A percentile compares a stretch with the other conserved stretches of the same genome.
These are phyloP conservation scores for Axis porcinus DNA, from an alignment of 2,113 vertebrate species.

Conservation along the genomic window DNA sequence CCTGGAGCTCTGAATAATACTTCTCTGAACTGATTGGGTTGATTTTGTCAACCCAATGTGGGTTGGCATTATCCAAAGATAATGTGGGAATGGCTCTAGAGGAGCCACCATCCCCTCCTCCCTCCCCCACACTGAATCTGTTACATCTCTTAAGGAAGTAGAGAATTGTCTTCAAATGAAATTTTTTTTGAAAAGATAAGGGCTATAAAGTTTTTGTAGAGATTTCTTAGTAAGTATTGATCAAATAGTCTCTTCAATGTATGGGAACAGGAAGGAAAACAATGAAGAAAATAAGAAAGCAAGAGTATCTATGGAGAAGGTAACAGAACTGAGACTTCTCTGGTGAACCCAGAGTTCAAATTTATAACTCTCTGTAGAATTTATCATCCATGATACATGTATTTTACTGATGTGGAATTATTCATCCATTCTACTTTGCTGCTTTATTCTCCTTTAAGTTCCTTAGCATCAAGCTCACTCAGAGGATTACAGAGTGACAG, in stretches of 20 bases:
- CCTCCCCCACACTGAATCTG: neutral
- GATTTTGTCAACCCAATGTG: neutral
- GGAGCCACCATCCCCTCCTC: neutral
- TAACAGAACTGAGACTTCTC: neutral
- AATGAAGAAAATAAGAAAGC: neutral
- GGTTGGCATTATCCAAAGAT: neutral
- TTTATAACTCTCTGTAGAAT: neutral
- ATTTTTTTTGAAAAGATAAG: neutral
- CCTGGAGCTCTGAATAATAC: neutral
- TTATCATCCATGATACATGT: neutral
- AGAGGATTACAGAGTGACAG: neutral
- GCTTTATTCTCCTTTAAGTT: neutral
- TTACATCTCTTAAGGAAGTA: neutral
- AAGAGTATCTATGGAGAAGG: neutral
- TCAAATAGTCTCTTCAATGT: neutral
- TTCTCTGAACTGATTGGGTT: neutral
- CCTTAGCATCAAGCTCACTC: neutral
- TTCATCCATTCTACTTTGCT: neutral
- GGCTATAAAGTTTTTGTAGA: neutral
- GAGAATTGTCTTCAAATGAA: neutral
- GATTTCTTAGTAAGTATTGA: neutral
- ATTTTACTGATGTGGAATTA: neutral
- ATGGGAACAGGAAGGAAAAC: neutral
- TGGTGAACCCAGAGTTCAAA: neutral
- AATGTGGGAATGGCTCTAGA: neutral